Evolutionary conservation across 2,113 vertebrate genomes (phyloP), one percentile per base, ranked within the genome.

Genomic region (Tachysurus vachellii): DNA sequence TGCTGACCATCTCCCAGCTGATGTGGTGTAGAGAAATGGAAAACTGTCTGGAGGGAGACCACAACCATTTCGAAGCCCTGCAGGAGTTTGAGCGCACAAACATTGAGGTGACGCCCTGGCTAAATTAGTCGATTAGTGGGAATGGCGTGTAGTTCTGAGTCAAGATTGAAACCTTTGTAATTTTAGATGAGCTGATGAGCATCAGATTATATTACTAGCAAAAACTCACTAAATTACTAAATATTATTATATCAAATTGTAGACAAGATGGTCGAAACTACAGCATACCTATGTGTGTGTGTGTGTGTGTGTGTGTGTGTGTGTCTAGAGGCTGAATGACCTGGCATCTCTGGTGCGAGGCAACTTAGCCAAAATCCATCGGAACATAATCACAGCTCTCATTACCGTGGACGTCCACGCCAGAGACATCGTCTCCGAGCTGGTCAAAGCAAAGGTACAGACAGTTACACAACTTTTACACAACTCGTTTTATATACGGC

Each of bases 11-110:
- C 90, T 97, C 96, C 56, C 96, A 97, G 88, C 89, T 97, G 85
- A 97, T 97, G 96, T 97, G 95, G 96, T 96, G 95, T 89, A 94
- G 92, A 13, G 95, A 96, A 86, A 91, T 97, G 91, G 96, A 96
- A 0, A 92, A 92, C 50, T 95, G 95, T 86, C 91, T 97, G 64
- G 95, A 96, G 86, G 91, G 91, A 62, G 92, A 90, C 11, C 92
- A 91, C 0, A 87, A 94, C 85, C 93, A 89, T 70, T 80, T 95
- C 85, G 89, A 94, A 84, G 94, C 94, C 31, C 89, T 97, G 86
- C 93, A 93, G 89, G 66, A 91, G 70, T 97, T 97, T 94, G 95
- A 97, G 93, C 90, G 84, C 81, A 92, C 92, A 4, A 97, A 96
- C 91, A 92, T 97, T 94, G 92, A 96, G 91, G 95, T 97, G 91